Evolutionary conservation across 2,113 vertebrate species (phyloP).

Genomic region (Leucosticte australis): DNA sequence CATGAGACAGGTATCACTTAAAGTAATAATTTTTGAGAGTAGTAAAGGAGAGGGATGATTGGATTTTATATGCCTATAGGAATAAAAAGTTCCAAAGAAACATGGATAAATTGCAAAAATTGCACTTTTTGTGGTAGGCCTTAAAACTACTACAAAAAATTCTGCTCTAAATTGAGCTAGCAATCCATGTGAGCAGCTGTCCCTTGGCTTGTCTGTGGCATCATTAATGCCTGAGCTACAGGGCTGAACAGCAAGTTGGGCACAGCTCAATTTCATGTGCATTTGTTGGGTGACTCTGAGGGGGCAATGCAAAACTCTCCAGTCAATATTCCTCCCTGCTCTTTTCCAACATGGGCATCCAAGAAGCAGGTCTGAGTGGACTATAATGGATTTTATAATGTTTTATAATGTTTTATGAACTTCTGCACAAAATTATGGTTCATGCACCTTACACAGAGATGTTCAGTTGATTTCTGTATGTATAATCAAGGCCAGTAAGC

Average conservation of each 20-base stretch:
- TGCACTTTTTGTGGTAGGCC: neutral
- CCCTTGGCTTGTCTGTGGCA: neutral
- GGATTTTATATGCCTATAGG: neutral
- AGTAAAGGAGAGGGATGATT: neutral
- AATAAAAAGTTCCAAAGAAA: neutral
- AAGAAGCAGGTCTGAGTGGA: neutral
- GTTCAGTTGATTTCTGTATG: neutral
- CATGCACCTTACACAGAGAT: neutral
- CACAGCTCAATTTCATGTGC: neutral
- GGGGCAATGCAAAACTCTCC: neutral
- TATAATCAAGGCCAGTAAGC: neutral
- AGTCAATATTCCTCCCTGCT: neutral
- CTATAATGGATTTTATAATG: neutral
- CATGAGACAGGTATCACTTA: neutral
- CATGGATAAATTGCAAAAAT: neutral
- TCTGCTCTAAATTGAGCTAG: neutral
- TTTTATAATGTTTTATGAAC: neutral
- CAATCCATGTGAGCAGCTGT: neutral
- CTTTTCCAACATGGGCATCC: neutral
- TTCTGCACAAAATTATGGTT: neutral
- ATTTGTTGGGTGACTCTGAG: neutral
- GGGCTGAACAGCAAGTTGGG: neutral
- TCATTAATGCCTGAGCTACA: fast-evolving
- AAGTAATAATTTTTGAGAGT: neutral
- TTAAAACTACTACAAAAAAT: neutral